Conservation (phyloP, 2,797 vertebrate species). For the Anabacerthia variegaticeps region DNA sequence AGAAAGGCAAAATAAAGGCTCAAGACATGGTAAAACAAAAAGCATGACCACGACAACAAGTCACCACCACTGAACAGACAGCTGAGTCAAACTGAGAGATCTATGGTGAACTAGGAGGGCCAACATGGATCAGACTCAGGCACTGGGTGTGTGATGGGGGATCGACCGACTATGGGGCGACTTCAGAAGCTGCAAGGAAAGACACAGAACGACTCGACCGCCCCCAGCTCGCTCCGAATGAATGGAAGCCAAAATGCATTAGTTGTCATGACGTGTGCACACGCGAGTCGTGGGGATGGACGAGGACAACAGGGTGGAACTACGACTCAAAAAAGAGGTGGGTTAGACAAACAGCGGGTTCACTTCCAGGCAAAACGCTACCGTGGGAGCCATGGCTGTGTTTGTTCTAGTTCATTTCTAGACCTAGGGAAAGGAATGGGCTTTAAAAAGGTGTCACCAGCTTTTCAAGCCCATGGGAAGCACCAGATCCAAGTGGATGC, state of each 20-base stretch:
- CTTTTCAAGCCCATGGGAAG: neutral
- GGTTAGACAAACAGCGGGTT: slow-evolving; percentile 59
- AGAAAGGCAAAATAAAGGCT: neutral
- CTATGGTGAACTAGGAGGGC: slow-evolving; percentile 32
- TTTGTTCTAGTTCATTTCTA: neutral
- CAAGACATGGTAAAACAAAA: neutral
- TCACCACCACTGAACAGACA: slow-evolving; percentile 49
- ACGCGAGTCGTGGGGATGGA: neutral
- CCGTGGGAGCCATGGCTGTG: neutral
- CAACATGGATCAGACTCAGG: slow-evolving; percentile 58
- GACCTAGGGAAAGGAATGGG: neutral
- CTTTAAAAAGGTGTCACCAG: neutral
- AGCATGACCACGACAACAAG: neutral
- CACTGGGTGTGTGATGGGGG: slow-evolving; percentile 45
- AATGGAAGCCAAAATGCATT: slow-evolving; percentile 49
- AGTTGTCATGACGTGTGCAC: slow-evolving; percentile 37
- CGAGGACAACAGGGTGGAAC: slow-evolving; percentile 44
- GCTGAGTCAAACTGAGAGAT: slow-evolving; percentile 23
- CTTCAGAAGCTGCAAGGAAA: slow-evolving; percentile 74
- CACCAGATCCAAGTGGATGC: slow-evolving; percentile 4
- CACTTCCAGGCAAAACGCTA: slow-evolving; percentile 31
- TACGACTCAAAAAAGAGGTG: slow-evolving; percentile 50
- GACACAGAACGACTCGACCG: neutral
- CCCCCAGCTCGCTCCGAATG: neutral
- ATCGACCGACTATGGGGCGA: slow-evolving; percentile 24